Evolutionary conservation across 2,888 invertebrate genomes (phyloP), one percentile per base, ranked within the genome.

Genomic region (Alloscopus bannaensis): DNA sequence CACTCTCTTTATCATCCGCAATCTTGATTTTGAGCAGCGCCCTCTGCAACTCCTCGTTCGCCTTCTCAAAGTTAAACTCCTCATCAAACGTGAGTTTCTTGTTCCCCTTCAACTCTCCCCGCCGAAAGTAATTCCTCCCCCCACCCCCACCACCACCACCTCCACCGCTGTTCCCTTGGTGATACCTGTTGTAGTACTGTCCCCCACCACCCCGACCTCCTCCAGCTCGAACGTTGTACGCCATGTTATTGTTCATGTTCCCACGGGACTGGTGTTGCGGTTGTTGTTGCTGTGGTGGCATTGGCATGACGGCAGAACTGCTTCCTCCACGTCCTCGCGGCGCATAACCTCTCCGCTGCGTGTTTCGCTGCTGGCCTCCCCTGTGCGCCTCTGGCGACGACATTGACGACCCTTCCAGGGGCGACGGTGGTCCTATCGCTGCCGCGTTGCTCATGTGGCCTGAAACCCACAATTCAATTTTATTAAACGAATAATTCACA

Each of bases 21-120:
- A 95, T 92, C 90, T 95, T 95, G 62, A 93, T 90, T 90, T 96
- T 96, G 78, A 94, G 92, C 81, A 98, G 90, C 88, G 97, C 94
- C 87, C 88, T 90, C 87, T 91, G 93, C 76, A 98, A 90, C 89
- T 97, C 96, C 87, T 97, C 96, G 89, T 99, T 99, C 77, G 98
- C 98, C 88, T 97, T 95, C 89, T 99, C 99, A 88, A 99, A 99
- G 89, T 99, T 99, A 88, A 97, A 99, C 88, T 99, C 99, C 86
- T 94, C 94, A 85, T 97, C 97, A 89, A 98, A 98, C 59, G 84
- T 82, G 62, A 85, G 69, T 71, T 83, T 81, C 80, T 69, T 80
- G 60, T 62, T 80, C 59, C 75, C 83, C 80, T 75, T 83, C 77
- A 72, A 68, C 72, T 60, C 83, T 47, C 45, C 71, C 24, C 76